Evolutionary conservation across 2,797 vertebrate genomes (phyloP).

Genomic region (Phoxinus dragarum): DNA sequence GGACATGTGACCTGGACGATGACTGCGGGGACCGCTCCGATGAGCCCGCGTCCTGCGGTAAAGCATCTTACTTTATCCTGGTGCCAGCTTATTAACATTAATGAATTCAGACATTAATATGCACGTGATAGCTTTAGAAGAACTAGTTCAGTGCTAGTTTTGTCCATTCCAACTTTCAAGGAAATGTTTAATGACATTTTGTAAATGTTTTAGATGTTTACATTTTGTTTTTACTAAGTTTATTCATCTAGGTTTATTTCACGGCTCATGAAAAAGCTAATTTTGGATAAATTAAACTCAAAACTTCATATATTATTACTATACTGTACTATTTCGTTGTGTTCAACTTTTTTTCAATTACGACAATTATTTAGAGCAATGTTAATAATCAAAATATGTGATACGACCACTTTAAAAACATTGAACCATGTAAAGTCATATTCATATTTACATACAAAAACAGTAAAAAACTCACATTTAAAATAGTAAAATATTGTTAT

Average conservation of each 20-base stretch:
- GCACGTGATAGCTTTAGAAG: not conserved
- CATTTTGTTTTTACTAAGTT: not conserved
- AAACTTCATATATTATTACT: not conserved
- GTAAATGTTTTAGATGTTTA: not conserved
- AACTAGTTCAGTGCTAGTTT: conserved; percentile 9
- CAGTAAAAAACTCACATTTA: not conserved
- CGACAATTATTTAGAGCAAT: not conserved
- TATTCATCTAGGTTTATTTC: not conserved
- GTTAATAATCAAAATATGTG: not conserved
- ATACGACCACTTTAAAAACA: not conserved
- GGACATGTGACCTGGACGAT: conserved; percentile 94
- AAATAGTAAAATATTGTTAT: not conserved
- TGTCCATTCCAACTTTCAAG: not conserved
- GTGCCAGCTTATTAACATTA: not conserved
- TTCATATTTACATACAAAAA: not conserved
- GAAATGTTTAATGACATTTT: not conserved
- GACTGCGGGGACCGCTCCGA: conserved; percentile 96
- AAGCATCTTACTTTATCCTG: not conserved
- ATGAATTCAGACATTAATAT: not conserved
- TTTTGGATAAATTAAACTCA: not conserved
- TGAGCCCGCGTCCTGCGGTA: conserved; percentile 90
- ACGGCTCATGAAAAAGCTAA: not conserved
- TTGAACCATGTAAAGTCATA: not conserved
- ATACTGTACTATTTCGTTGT: not conserved
- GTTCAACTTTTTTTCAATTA: not conserved